Evolutionary conservation across 2,888 invertebrate species (phyloP), one percentile per base, ranked within the genome.

Genomic region (Trissolcus japonicus): DNA sequence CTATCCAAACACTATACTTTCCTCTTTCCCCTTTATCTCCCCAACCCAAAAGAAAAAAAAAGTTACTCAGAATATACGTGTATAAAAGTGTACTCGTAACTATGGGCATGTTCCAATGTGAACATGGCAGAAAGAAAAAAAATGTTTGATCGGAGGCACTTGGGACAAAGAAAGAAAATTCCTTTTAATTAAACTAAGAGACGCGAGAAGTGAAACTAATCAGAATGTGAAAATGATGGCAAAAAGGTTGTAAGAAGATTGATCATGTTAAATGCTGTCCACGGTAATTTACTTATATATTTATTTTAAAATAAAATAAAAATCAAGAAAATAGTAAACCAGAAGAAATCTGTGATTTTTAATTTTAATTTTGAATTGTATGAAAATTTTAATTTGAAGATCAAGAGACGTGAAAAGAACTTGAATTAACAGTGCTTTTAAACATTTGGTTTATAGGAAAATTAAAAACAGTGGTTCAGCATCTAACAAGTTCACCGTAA

Each of bases 31-130:
- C 6, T 11, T 35, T 35, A 35, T 35, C 21, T 50, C 46, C 17
- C 19, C 11, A 19, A 0, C 9, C 16, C 17, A 51, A 51, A 19
- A 11, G 11, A 51, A 69, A 55, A 67, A 57, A 56, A 74, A 76
- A 76, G 65, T 75, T 65, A 76, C 69, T 69, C 76, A 65, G 59
- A 76, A 69, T 69, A 76, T 69, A 76, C 65, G 61, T 76, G 71
- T 71, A 76, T 76, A 71, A 66, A 71, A 71, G 43, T 76, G 71
- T 76, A 71, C 65, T 71, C 71, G 76, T 76, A 71, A 76, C 66
- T 61, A 41, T 43, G 71, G 56, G 69, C 71, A 76, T 50, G 29
- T 65, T 71, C 66, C 57, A 57, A 13, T 55, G 76, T 16, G 76
- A 65, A 69, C 46, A 21, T 76, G 76, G 61, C 76, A 61, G 54